Percentiles rank a stretch among this genome's conserved stretches.
These are phyloP conservation scores for Chondrosia reniformis DNA, from an alignment of 37 sponge, comb jelly and placozoan species.

Conservation along the genomic window DNA sequence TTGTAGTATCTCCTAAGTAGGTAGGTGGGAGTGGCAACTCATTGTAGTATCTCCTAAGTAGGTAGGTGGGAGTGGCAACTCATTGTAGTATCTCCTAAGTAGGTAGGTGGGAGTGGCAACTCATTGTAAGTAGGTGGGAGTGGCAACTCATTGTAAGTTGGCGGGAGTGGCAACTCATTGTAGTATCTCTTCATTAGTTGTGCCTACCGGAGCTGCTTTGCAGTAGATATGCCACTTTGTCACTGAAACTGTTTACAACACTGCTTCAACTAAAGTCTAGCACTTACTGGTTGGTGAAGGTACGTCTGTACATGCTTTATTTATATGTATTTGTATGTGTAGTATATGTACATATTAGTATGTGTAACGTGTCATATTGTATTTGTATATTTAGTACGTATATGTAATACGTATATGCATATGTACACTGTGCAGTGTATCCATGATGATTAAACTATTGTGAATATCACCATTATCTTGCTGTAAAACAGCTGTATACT, in stretches of 20 bases:
- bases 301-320: not conserved
- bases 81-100: too few species aligned
- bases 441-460: too few species aligned
- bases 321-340: not conserved
- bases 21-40: too few species aligned
- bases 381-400: not conserved
- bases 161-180: too few species aligned
- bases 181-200: not conserved
- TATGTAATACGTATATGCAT: not conserved
- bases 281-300: slow-evolving; percentile 73
- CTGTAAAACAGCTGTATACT: too few species aligned
- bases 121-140: too few species aligned
- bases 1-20: too few species aligned
- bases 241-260: slow-evolving; percentile 39
- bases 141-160: too few species aligned
- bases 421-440: not conserved
- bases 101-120: too few species aligned
- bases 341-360: not conserved
- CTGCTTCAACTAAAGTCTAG: slow-evolving; percentile 47
- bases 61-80: too few species aligned
- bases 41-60: too few species aligned
- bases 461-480: too few species aligned
- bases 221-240: slow-evolving; percentile 17
- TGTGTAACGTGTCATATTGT: not conserved
- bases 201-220: slow-evolving; percentile 7